Percentiles rank a stretch among this genome's conserved stretches.
Evolutionary conservation across 2,113 vertebrate species (phyloP).

Genomic region (Phalacrocorax carbo): DNA sequence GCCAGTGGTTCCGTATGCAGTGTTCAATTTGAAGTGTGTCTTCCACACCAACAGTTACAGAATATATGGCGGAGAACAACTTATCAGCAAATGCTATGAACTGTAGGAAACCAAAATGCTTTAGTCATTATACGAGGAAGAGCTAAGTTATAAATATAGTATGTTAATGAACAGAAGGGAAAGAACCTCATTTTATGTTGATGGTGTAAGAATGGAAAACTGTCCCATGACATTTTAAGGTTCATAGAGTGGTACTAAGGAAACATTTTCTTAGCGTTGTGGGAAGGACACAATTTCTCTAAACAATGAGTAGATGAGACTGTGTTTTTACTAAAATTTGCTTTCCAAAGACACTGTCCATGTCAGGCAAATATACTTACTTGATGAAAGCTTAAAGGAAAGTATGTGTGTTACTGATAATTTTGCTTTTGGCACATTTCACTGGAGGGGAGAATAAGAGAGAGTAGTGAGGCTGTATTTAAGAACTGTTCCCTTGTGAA

Average conservation of each 20-base stretch:
- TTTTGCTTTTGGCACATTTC: background rate
- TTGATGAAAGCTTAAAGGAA: slow-evolving; percentile 4
- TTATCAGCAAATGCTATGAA: background rate
- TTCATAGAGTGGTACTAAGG: background rate
- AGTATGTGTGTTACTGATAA: background rate
- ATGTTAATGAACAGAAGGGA: background rate
- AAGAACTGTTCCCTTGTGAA: background rate
- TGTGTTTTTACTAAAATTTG: background rate
- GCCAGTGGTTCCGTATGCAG: background rate
- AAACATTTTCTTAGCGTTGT: background rate
- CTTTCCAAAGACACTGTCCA: background rate
- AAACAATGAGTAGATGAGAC: background rate
- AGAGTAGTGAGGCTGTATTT: background rate
- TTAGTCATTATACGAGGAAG: background rate
- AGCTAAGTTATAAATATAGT: background rate
- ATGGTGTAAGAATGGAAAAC: background rate
- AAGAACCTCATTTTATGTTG: background rate
- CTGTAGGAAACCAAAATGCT: background rate
- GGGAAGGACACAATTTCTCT: background rate
- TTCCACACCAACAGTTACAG: background rate
- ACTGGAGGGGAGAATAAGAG: background rate
- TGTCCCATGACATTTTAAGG: background rate
- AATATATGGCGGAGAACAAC: background rate
- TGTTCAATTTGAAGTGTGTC: background rate
- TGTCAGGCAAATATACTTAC: background rate